These are phyloP conservation scores for Nomada goodeniana DNA, from an alignment of 2,888 invertebrate species.

Conservation along the genomic window DNA sequence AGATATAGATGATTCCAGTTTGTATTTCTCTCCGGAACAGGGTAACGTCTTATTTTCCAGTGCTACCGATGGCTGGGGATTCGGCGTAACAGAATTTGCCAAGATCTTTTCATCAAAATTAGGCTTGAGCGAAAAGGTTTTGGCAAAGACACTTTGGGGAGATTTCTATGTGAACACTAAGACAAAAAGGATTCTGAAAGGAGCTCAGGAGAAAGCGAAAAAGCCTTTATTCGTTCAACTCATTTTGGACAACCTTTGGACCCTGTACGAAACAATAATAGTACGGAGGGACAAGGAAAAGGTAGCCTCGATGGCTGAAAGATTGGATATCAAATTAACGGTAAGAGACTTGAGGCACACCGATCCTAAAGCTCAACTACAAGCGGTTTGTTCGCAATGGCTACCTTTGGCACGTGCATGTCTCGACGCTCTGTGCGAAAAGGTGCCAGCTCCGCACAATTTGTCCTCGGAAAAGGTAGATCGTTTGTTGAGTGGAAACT, in stretches of 20 bases:
- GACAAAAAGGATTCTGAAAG: slow-evolving; percentile 92
- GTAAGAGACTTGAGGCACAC: slow-evolving; percentile 91
- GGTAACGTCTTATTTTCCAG: slow-evolving; percentile 99
- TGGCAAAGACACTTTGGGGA: slow-evolving; percentile 96
- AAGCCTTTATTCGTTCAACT: slow-evolving; percentile 97
- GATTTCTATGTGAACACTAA: slow-evolving; percentile 95
- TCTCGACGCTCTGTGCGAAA: slow-evolving; percentile 91
- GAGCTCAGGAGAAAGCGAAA: slow-evolving; percentile 96
- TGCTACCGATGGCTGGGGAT: slow-evolving; percentile 98
- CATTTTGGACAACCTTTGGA: slow-evolving; percentile 95
- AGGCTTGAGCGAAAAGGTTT: slow-evolving; percentile 89
- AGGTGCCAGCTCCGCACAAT: slow-evolving; percentile 93
- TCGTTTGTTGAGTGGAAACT: slow-evolving; percentile 90
- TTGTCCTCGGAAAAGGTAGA: slow-evolving; percentile 92
- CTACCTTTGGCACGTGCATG: slow-evolving; percentile 93
- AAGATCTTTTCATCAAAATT: slow-evolving; percentile 90
- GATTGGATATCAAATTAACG: slow-evolving; percentile 91
- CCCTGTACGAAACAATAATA: slow-evolving; percentile 93
- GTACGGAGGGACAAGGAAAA: slow-evolving; percentile 91
- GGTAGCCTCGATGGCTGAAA: slow-evolving; percentile 89
- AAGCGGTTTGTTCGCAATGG: slow-evolving; percentile 95
- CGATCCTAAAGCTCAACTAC: slow-evolving; percentile 91
- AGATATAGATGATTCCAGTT: slow-evolving; percentile 92
- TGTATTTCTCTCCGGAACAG: slow-evolving; percentile 97
- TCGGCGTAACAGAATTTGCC: slow-evolving; percentile 93